A percentile compares a stretch with the other conserved stretches of the same genome.
phyloP scores from a whole-genome alignment of 92 coral and sea anemone genomes.

The Porites cylindrica region DNA sequence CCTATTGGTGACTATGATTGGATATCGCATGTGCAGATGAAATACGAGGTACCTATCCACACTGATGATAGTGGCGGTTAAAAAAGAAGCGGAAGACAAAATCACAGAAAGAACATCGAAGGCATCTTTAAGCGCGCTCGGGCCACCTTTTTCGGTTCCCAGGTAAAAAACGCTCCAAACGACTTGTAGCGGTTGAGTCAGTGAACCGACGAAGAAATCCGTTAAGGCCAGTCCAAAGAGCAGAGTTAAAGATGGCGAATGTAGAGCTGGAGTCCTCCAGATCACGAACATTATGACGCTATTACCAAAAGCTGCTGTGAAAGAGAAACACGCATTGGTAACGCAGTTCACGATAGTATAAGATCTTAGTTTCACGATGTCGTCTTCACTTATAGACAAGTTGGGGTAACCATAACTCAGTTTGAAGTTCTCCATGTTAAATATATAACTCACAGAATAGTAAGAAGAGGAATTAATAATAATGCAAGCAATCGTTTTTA shows the following conservation, averaged over 20 bases:
- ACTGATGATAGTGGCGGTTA: conserved; percentile 36
- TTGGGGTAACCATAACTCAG: neutral
- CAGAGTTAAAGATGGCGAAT: conserved; percentile 43
- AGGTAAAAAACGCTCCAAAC: neutral
- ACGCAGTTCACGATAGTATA: conserved; percentile 12
- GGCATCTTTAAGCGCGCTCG: neutral
- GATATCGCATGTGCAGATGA: conserved; percentile 42
- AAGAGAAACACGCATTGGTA: conserved; percentile 21
- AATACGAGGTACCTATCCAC: conserved; percentile 43
- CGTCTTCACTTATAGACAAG: neutral
- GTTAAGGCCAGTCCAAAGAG: conserved; percentile 46
- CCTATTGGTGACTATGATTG: conserved; percentile 25
- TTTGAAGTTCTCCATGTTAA: conserved; percentile 2
- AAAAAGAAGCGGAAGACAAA: conserved; percentile 34
- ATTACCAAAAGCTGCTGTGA: conserved; percentile 45
- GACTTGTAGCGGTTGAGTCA: conserved; percentile 36
- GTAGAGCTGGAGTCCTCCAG: conserved; percentile 40
- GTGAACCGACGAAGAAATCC: conserved; percentile 32
- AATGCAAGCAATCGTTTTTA: neutral
- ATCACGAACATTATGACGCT: conserved; percentile 10
- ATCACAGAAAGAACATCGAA: conserved; percentile 29
- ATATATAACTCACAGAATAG: neutral
- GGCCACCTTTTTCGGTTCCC: neutral
- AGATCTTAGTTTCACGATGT: conserved; percentile 19
- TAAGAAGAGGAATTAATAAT: neutral